These are phyloP conservation scores for Ia io DNA, from an alignment of 2,113 vertebrate species.

Conservation along the genomic window DNA sequence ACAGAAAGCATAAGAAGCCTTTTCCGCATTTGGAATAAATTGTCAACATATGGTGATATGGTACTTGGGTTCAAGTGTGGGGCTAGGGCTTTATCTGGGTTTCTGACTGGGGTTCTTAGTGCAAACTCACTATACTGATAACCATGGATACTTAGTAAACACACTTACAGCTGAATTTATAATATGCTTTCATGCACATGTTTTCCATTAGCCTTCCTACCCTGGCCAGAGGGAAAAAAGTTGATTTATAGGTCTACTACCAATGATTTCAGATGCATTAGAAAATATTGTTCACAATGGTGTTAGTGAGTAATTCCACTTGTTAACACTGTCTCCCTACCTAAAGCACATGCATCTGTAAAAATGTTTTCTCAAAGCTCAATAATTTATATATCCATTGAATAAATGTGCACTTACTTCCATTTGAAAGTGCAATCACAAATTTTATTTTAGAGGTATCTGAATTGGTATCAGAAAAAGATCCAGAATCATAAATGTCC, in stretches of 20 bases:
- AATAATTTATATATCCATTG: neutral
- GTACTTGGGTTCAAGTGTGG: neutral
- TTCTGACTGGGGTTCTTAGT: neutral
- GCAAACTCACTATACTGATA: neutral
- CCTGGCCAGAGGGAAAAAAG: neutral
- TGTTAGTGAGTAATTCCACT: neutral
- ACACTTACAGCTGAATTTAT: neutral
- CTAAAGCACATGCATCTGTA: neutral
- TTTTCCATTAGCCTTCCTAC: neutral
- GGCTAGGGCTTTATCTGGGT: neutral
- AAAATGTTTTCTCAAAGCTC: slow-evolving; percentile 3
- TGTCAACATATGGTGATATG: neutral
- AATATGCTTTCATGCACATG: neutral
- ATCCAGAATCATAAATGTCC: slow-evolving; percentile 22
- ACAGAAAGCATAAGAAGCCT: neutral
- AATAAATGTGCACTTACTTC: neutral
- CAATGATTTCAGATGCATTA: neutral
- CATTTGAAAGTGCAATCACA: neutral
- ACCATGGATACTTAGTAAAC: neutral
- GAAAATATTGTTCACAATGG: neutral
- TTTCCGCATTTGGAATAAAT: neutral
- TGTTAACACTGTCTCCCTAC: neutral
- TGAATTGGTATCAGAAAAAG: neutral
- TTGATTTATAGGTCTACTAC: neutral
- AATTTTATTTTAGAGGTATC: slow-evolving; percentile 9